Conservation (phyloP, 2,888 invertebrate genomes). For the Petrolisthes manimaculis region DNA sequence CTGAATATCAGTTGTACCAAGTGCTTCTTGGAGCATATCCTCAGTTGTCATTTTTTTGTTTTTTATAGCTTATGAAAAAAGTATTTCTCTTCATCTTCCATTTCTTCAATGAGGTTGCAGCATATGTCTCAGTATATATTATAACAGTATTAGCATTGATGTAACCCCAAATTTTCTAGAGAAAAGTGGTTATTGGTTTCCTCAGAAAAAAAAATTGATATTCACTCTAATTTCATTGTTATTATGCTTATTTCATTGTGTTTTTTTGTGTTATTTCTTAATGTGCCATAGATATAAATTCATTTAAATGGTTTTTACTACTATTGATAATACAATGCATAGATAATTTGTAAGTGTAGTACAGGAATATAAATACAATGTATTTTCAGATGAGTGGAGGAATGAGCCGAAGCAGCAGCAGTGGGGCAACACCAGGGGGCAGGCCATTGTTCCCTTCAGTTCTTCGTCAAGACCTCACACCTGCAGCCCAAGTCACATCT, state of each 20-base stretch:
- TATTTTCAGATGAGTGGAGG: constrained; percentile 53
- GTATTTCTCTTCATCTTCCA: constrained; percentile 3
- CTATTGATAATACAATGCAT: neutral
- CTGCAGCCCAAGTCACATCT: constrained; percentile 26
- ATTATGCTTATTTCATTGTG: neutral
- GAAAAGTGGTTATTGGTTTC: neutral
- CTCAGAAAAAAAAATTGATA: too few species aligned
- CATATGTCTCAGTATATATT: neutral
- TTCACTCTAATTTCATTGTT: neutral
- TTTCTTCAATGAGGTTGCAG: neutral
- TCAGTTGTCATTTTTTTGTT: neutral
- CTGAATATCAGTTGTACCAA: constrained; percentile 39
- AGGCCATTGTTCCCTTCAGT: constrained; percentile 40
- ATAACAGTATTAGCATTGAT: neutral
- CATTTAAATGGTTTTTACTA: neutral
- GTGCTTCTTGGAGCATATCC: constrained; percentile 60
- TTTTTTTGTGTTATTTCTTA: neutral
- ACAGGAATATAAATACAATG: neutral
- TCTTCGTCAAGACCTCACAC: constrained; percentile 34
- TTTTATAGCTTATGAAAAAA: neutral
- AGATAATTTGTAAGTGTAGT: neutral
- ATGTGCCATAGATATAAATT: neutral
- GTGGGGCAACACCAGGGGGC: constrained; percentile 26
- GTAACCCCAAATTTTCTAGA: neutral
- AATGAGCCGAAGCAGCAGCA: constrained; percentile 42